A percentile compares a stretch with the other conserved stretches of the same genome.
These are phyloP conservation scores for Heteropelma amictum DNA, from an alignment of 2,888 invertebrate species.

Conservation along the genomic window DNA sequence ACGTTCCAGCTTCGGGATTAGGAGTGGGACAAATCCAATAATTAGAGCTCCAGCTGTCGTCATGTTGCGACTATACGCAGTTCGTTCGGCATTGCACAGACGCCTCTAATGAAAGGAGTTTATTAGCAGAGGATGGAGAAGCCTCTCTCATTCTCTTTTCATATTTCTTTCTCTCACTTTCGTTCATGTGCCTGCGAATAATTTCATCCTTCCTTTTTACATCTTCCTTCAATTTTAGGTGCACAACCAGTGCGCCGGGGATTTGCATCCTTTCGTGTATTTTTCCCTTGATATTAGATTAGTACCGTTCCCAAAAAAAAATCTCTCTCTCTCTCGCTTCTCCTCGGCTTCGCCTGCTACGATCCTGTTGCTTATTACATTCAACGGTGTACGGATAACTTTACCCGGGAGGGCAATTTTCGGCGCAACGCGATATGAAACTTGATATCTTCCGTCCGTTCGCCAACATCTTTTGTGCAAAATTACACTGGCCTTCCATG, in stretches of 20 bases:
- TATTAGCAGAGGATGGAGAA: conserved; percentile 64
- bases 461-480: neutral
- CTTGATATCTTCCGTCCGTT: neutral
- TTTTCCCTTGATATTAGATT: conserved; percentile 71
- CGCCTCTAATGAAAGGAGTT: conserved; percentile 72
- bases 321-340: conserved; percentile 15
- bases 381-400: conserved; percentile 24
- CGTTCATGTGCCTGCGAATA: conserved; percentile 10
- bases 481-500: neutral
- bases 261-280: conserved; percentile 72
- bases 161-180: neutral
- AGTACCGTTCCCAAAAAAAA: conserved; percentile 55
- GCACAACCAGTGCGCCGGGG: conserved; percentile 54
- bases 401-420: conserved; percentile 13
- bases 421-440: conserved; percentile 16
- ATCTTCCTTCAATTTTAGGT: conserved; percentile 24
- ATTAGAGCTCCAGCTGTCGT: conserved; percentile 70
- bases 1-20: conserved; percentile 51
- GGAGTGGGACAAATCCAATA: conserved; percentile 61
- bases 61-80: conserved; percentile 68
- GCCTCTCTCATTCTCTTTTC: neutral
- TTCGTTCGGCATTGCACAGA: conserved; percentile 67
- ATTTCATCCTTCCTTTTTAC: conserved; percentile 2
- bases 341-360: conserved; percentile 8
- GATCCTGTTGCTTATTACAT: conserved; percentile 43